phyloP scores from a whole-genome alignment of 2,113 vertebrate genomes.

The Platysternon megacephalum region DNA sequence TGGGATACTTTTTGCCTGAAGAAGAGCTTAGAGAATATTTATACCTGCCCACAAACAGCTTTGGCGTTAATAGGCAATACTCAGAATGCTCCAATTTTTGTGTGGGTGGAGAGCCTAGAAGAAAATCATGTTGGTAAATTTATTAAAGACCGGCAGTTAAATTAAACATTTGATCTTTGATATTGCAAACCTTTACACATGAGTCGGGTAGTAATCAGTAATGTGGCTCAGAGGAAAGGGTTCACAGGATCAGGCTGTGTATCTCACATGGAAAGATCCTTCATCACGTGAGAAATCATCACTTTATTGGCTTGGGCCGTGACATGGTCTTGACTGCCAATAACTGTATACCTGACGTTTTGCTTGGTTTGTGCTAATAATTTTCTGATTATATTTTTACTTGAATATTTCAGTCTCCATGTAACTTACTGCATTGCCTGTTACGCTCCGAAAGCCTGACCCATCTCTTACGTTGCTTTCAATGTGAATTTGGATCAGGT shows the following conservation, averaged over 20 bases:
- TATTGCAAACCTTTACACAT: neutral
- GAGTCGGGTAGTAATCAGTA: neutral
- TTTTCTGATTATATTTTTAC: neutral
- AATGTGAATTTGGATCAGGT: rapidly evolving
- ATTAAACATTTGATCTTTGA: neutral
- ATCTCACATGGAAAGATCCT: neutral
- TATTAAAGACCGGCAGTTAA: neutral
- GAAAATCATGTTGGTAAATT: neutral
- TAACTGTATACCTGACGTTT: rapidly evolving
- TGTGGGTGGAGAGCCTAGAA: neutral
- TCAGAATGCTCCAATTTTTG: neutral
- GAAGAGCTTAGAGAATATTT: neutral
- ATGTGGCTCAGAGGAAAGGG: neutral
- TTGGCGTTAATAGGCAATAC: neutral
- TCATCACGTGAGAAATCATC: neutral
- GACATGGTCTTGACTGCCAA: neutral
- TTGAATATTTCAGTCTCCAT: rapidly evolving
- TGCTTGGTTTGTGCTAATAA: neutral
- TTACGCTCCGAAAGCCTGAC: rapidly evolving
- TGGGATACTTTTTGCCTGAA: neutral
- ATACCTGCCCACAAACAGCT: neutral
- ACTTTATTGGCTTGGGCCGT: neutral
- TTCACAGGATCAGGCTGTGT: neutral
- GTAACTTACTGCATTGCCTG: neutral
- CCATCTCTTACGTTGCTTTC: rapidly evolving